A percentile compares a stretch with the other conserved stretches of the same genome.
Evolutionary conservation across 2,113 vertebrate genomes (phyloP).

Genomic region (Xiphophorus couchianus): DNA sequence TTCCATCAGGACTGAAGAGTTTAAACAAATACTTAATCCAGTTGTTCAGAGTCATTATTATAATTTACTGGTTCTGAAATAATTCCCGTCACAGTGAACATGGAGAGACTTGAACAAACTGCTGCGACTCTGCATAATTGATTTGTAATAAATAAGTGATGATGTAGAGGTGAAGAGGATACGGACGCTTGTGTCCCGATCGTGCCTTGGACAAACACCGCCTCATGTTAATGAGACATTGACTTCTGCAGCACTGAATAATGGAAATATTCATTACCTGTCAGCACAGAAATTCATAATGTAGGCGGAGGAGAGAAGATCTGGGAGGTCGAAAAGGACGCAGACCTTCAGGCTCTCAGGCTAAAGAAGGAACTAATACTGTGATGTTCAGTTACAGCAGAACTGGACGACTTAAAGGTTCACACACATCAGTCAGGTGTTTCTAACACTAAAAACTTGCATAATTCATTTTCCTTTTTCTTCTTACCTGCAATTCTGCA

Average conservation of each 20-base stretch:
- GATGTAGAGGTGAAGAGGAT: constrained; percentile 58
- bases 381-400: background rate
- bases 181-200: constrained; percentile 28
- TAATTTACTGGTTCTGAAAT: background rate
- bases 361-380: too few relatives aligned
- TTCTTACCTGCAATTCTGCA: background rate
- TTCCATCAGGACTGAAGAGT: background rate
- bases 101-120: constrained; percentile 4
- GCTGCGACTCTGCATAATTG: constrained; percentile 49
- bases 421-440: background rate
- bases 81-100: background rate
- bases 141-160: constrained; percentile 65
- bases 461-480: background rate
- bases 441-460: background rate
- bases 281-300: constrained; percentile 47
- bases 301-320: background rate
- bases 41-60: background rate
- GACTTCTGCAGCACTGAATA: constrained; percentile 75
- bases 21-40: background rate
- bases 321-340: background rate
- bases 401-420: background rate
- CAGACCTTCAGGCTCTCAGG: background rate
- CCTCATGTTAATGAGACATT: constrained; percentile 73
- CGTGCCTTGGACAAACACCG: constrained; percentile 38
- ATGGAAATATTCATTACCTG: constrained; percentile 64